Evolutionary conservation across 1,140 invertebrate genomes (phyloP).

Genomic region (Cyrtorhinus lividipennis): DNA sequence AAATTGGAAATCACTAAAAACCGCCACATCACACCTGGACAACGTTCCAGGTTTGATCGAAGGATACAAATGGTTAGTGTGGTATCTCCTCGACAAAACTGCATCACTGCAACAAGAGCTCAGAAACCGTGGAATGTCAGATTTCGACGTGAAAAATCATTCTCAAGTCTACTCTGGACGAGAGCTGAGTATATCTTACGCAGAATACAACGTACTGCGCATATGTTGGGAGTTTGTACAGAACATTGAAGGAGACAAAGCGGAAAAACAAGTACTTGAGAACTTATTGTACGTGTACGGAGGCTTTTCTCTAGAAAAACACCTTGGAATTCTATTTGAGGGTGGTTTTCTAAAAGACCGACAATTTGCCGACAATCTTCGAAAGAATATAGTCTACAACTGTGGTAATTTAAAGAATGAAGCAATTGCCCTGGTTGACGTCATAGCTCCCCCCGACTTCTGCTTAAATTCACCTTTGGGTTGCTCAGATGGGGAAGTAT

Average conservation of each 20-base stretch:
- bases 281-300: constrained; percentile 56
- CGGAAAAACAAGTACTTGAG: constrained; percentile 38
- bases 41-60: constrained; percentile 44
- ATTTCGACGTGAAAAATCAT: constrained; percentile 61
- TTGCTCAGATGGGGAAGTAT: constrained; percentile 55
- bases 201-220: constrained; percentile 34
- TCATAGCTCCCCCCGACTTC: constrained; percentile 76
- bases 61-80: constrained; percentile 70
- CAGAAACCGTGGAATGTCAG: constrained; percentile 39
- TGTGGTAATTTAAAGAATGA: constrained; percentile 50
- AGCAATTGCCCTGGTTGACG: constrained; percentile 60
- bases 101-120: constrained; percentile 42
- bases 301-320: constrained; percentile 53
- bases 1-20: constrained; percentile 35
- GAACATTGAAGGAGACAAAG: constrained; percentile 12
- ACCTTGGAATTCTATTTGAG: constrained; percentile 59
- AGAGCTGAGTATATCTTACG: constrained; percentile 59
- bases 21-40: background rate
- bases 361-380: background rate
- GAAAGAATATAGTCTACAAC: constrained; percentile 40
- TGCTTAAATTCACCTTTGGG: constrained; percentile 67
- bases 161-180: constrained; percentile 67
- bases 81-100: constrained; percentile 58
- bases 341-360: constrained; percentile 24
- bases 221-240: constrained; percentile 25